Evolutionary conservation across 2,113 vertebrate genomes (phyloP).

Genomic region (Lucifuga dentata): DNA sequence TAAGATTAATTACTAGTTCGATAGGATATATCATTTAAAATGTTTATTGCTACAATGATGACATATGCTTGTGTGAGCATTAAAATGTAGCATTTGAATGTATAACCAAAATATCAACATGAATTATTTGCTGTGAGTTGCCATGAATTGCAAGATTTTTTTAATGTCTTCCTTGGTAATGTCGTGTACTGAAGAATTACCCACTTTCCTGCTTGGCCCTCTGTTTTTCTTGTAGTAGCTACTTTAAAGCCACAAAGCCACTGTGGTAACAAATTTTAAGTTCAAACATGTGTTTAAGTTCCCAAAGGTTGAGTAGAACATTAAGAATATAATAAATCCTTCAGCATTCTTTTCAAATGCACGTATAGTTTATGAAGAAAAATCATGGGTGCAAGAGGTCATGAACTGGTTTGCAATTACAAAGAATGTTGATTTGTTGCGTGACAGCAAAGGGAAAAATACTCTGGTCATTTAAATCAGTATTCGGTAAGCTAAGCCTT

Average conservation of each 20-base stretch:
- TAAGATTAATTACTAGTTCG: neutral
- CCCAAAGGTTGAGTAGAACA: neutral
- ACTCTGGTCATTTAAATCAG: no score
- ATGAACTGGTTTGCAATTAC: neutral
- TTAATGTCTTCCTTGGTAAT: neutral
- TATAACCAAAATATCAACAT: no score
- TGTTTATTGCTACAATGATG: no score
- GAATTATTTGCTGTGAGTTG: no score
- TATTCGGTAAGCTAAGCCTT: neutral
- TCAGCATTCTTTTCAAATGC: neutral
- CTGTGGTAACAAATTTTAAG: neutral
- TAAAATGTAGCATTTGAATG: no score
- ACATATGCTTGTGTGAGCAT: neutral
- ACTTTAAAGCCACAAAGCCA: conserved; percentile 1
- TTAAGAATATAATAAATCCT: neutral
- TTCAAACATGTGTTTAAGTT: neutral
- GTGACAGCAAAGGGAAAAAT: no score
- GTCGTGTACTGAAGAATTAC: neutral
- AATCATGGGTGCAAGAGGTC: neutral
- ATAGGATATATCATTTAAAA: no score
- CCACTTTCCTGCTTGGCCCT: neutral
- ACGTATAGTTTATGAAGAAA: neutral
- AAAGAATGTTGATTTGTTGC: neutral
- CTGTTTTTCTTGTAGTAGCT: conserved; percentile 1
- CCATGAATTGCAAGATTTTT: no score